Conservation (phyloP, 2,888 invertebrate genomes). For the Drosophila limbata region DNA sequence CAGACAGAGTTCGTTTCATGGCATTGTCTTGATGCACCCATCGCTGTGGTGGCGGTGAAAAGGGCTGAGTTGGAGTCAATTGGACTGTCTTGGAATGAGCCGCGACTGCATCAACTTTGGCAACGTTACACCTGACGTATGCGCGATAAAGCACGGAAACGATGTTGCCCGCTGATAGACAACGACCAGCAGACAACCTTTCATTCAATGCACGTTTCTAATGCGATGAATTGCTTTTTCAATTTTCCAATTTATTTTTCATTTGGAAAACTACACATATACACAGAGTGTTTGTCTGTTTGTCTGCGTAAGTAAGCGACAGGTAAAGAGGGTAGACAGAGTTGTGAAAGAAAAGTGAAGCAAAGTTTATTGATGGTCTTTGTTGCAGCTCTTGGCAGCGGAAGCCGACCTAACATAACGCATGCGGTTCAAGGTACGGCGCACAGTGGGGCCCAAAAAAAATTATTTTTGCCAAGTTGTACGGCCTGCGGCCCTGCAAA, state of each 20-base stretch:
- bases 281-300: constrained; percentile 21
- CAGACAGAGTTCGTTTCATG: constrained; percentile 11
- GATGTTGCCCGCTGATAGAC: constrained; percentile 34
- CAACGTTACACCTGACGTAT: constrained; percentile 58
- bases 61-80: neutral
- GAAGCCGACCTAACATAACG: constrained; percentile 18
- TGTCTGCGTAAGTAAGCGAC: constrained; percentile 13
- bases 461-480: too few species aligned
- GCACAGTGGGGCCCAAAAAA: too few species aligned
- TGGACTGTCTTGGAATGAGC: neutral
- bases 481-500: too few species aligned
- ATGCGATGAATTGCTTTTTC: constrained; percentile 79
- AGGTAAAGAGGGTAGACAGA: constrained; percentile 5
- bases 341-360: constrained; percentile 32
- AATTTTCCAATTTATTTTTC: constrained; percentile 80
- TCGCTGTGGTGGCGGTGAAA: neutral
- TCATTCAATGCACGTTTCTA: constrained; percentile 73
- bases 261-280: constrained; percentile 57
- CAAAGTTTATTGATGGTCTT: constrained; percentile 61
- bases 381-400: constrained; percentile 47
- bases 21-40: constrained; percentile 50
- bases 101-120: constrained; percentile 22
- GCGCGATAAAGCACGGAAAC: constrained; percentile 45
- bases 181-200: constrained; percentile 31
- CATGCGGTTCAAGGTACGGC: constrained; percentile 19